These are phyloP conservation scores for Enteromius treurensis DNA, from an alignment of 2,797 vertebrate genomes.

Conservation along the genomic window DNA sequence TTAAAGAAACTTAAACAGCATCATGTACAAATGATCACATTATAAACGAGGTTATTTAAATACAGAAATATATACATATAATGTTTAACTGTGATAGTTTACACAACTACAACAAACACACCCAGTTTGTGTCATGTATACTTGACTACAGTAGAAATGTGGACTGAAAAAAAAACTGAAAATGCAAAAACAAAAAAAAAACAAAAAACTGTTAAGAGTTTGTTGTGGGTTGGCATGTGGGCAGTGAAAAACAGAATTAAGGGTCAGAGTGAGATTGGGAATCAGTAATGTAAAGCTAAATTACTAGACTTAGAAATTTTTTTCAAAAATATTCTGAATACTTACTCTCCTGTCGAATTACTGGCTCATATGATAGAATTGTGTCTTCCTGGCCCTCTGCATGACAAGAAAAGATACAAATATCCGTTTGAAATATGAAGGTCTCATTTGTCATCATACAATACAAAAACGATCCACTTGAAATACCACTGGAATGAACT, in stretches of 20 bases:
- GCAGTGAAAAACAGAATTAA: slow-evolving; percentile 15
- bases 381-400: slow-evolving; percentile 98
- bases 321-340: slow-evolving; percentile 51
- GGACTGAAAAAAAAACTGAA: background rate
- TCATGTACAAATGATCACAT: background rate
- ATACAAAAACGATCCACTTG: background rate
- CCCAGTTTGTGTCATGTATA: background rate
- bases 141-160: background rate
- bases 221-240: background rate
- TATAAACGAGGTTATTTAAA: background rate
- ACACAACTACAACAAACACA: background rate
- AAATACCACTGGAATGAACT: background rate
- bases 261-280: background rate
- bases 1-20: background rate
- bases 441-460: background rate
- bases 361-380: slow-evolving; percentile 97
- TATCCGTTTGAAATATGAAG: slow-evolving; percentile 10
- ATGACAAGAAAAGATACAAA: slow-evolving; percentile 60
- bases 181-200: background rate
- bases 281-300: background rate
- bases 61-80: no score
- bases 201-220: background rate
- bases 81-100: background rate
- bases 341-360: slow-evolving; percentile 99
- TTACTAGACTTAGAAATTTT: background rate